These are phyloP conservation scores for Phymastichus coffea DNA, from an alignment of 1,140 invertebrate genomes.

Conservation along the genomic window DNA sequence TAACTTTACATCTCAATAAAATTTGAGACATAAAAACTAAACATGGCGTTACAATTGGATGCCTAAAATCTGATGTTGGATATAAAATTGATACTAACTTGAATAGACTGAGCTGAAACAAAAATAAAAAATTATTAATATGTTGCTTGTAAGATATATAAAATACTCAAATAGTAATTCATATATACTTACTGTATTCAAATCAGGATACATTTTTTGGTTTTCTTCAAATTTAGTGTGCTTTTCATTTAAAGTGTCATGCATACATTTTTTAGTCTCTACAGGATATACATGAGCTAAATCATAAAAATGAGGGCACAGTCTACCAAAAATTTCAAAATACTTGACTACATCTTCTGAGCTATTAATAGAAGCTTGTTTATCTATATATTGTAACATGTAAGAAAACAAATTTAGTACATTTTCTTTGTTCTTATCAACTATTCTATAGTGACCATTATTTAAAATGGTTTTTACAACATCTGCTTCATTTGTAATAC, in stretches of 20 bases:
- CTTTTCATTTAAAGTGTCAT: conserved; percentile 75
- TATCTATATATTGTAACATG: conserved; percentile 74
- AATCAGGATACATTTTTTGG: conserved; percentile 64
- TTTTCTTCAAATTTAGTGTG: conserved; percentile 66
- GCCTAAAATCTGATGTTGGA: conserved; percentile 85
- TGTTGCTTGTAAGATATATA: too few species aligned
- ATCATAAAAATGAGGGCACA: conserved; percentile 73
- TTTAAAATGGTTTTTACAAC: too few species aligned
- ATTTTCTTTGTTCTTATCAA: conserved; percentile 74
- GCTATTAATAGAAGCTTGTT: conserved; percentile 56
- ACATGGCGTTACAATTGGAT: conserved; percentile 81
- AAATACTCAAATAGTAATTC: background rate
- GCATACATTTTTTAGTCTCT: conserved; percentile 64
- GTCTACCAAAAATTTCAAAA: conserved; percentile 62
- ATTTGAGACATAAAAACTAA: conserved; percentile 83
- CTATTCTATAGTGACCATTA: conserved; percentile 78
- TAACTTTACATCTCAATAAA: conserved; percentile 64
- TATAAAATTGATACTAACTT: conserved; percentile 77
- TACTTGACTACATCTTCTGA: conserved; percentile 56
- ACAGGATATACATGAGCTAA: conserved; percentile 70
- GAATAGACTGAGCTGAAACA: conserved; percentile 72
- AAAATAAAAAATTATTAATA: conserved; percentile 30
- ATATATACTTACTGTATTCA: conserved; percentile 63
- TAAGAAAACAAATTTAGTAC: conserved; percentile 71
- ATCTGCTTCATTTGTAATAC: conserved; percentile 56